A percentile compares a stretch with the other conserved stretches of the same genome.
Evolutionary conservation across 2,113 vertebrate species (phyloP).

Genomic region (Varanus komodoensis): DNA sequence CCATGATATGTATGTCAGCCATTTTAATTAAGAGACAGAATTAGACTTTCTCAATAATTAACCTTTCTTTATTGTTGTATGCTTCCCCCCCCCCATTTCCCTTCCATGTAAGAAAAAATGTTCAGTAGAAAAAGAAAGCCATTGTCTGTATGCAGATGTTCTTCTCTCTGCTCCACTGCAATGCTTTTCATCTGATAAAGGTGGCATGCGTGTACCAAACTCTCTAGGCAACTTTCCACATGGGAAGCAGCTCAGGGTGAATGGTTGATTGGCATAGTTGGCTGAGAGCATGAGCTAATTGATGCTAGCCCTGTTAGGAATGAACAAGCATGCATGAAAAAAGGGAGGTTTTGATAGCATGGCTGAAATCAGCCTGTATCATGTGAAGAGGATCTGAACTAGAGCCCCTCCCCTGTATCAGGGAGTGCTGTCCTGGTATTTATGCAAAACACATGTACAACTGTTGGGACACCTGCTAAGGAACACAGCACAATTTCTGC

Average conservation of each 20-base stretch:
- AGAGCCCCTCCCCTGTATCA: too few relatives aligned
- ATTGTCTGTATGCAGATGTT: background rate
- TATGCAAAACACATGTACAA: too few relatives aligned
- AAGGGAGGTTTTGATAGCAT: background rate
- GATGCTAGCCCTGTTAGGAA: background rate
- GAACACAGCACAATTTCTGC: too few relatives aligned
- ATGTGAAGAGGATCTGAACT: too few relatives aligned
- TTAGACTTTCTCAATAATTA: slow-evolving; percentile 72
- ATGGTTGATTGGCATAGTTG: background rate
- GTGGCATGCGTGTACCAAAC: background rate
- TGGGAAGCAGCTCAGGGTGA: background rate
- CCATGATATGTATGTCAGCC: slow-evolving; percentile 64
- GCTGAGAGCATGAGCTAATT: too few relatives aligned
- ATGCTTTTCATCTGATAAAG: background rate
- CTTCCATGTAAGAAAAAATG: slow-evolving; percentile 35
- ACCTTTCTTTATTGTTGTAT: slow-evolving; percentile 65
- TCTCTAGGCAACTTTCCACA: background rate
- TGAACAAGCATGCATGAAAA: too few relatives aligned
- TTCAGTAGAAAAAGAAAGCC: slow-evolving; percentile 19
- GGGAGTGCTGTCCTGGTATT: too few relatives aligned
- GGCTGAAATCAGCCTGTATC: background rate
- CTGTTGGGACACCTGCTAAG: too few relatives aligned
- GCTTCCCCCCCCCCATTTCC: slow-evolving; percentile 23
- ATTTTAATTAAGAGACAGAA: slow-evolving; percentile 68
- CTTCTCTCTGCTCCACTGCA: background rate